Evolutionary conservation across 2,797 vertebrate genomes (phyloP), one percentile per base, ranked within the genome.

Genomic region (Danio choprae): DNA sequence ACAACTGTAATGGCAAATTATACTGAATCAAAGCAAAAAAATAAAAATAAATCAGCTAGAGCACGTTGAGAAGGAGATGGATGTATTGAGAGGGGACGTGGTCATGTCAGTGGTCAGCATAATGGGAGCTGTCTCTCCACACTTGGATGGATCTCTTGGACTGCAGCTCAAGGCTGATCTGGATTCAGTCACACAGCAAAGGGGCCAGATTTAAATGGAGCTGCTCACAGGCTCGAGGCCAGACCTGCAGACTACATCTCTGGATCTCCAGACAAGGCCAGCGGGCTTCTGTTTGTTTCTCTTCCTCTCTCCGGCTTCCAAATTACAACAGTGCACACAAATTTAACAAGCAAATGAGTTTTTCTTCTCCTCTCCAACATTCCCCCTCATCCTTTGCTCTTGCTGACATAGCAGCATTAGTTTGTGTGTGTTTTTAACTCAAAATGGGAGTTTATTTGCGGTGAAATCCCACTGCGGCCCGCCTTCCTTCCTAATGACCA

Each of bases 351-450:
- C 43, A 62, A 60, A 44, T 56, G 38, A 81, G 71, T 60, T 72
- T 75, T 78, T 77, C 71, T 48, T 72, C 22, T 29, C 44, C 51
- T 29, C 10, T 59, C 58, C 72, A 56, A 6, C 43, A 29, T 38
- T n/a, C 10, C 46, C 7, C 53, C 58, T 36, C 29, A 62, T 16
- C 10, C 36, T 69, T 48, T 63, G 15, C 56, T 77, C 65, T 46
- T 75, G 48, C 74, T 68, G 51, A 48, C 51, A 56, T 18, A 38
- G 51, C 40, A 86, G 82, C 76, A 86, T 41, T n/a, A n/a, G 15
- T 44, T 87, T 87, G 88, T 87, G 84, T 86, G 87, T 89, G 76
- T 51, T 81, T 75, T 85, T 84, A 29, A 63, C 51, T 86, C 84
- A 48, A 62, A 63, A 64, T 20, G 8, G 7, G 38, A n/a, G 5